phyloP scores from a whole-genome alignment of 2,797 vertebrate genomes.

The Anguilla pacifica region DNA sequence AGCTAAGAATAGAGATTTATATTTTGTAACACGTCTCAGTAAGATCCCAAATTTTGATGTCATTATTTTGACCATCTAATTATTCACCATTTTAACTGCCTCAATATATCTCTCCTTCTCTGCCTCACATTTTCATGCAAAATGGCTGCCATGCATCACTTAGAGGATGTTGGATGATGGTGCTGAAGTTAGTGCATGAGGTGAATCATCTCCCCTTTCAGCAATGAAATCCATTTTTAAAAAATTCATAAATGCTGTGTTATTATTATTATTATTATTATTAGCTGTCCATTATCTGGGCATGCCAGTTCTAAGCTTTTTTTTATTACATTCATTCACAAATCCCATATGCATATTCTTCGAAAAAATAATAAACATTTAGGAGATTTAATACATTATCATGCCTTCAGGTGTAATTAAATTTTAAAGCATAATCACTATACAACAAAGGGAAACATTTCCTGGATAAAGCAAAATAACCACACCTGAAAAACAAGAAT shows the following conservation, averaged over 20 bases:
- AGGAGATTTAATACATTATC: background rate
- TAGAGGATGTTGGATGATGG: background rate
- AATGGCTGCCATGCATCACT: background rate
- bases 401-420: background rate
- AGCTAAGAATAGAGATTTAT: background rate
- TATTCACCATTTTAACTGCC: background rate
- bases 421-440: background rate
- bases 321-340: background rate
- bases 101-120: background rate
- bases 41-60: background rate
- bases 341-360: background rate
- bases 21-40: background rate
- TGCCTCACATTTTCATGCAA: background rate
- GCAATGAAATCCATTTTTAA: background rate
- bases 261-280: background rate
- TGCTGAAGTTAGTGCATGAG: background rate
- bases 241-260: too few relatives aligned
- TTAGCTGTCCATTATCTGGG: background rate
- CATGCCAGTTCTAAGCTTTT: background rate
- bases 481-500: background rate
- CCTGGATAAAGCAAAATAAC: background rate
- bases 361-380: background rate
- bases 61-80: background rate
- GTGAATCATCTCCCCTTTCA: background rate
- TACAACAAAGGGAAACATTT: background rate